Base-by-base conservation (phyloP, 30 jellyfish, hydroid and myxozoan species). In the Chironex yamaguchii region DNA sequence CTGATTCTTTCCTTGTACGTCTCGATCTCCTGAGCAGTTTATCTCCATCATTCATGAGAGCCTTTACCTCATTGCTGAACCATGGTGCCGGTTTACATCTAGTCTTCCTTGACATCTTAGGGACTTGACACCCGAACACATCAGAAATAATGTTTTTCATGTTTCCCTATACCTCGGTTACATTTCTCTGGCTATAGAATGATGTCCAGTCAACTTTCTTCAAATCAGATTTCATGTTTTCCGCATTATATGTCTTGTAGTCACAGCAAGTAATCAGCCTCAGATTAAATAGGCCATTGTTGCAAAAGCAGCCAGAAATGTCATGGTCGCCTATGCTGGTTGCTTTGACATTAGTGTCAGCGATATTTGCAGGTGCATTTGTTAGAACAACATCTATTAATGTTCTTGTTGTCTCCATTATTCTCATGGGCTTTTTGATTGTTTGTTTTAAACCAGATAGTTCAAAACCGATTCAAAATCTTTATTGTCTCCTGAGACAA, bases 301-400 rank as follows among this genome's bases (percentile, higher is more conserved):
- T 80, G 77, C 91, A 62, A 29, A 62, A 75, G 81, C 91, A 80
- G 78, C 91, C 82, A 27, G 67, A 13, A 33, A 80, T 80, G 74
- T 80, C 75, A 79, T 42, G 58, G 58, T 42, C 58, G 17, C 58
- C 58, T 42, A 42, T 42, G 9, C 58, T 42, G 17, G 58, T 42
- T 42, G 58, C 58, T 17, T 6, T 42, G 58, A 17, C 58, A 6
- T 42, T 17, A 42, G 17, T 42, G 58, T 42, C 17, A 42, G 58
- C 17, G 58, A 42, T 42, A 42, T 42, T 17, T 42, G 17, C 9
- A 42, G 58, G 58, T 42, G 17, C 58, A 17, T 42, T 42, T 6
- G 58, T 42, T 17, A 42, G 58, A 42, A 42, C 17, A 42, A 17
- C 17, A 17, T 42, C 58, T 6, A 42, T 42, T 6, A 6, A 42